phyloP scores from a whole-genome alignment of 2,113 vertebrate genomes.

The Suricata suricatta region DNA sequence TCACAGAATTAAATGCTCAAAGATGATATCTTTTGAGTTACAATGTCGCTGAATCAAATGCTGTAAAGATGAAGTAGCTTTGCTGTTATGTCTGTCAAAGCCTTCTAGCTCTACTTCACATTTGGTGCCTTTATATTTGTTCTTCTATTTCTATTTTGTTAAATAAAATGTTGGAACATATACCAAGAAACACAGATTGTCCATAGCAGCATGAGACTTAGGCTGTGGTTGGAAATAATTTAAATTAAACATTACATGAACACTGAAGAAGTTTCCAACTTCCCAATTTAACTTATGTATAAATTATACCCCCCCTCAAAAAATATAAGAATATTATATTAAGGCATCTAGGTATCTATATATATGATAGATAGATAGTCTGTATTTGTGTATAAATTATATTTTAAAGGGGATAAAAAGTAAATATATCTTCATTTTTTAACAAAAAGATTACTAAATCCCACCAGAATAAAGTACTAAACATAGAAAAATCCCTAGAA shows the following conservation, averaged over 20 bases:
- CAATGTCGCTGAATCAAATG: constrained; percentile 83
- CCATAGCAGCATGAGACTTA: constrained; percentile 81
- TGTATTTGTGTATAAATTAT: constrained; percentile 58
- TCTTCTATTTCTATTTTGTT: constrained; percentile 86
- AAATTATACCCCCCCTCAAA: constrained; percentile 71
- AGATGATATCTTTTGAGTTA: constrained; percentile 85
- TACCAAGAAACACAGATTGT: constrained; percentile 81
- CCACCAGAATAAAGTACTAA: constrained; percentile 43
- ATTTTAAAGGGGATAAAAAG: constrained; percentile 59
- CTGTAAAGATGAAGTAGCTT: constrained; percentile 83
- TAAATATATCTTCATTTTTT: constrained; percentile 70
- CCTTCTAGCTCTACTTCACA: constrained; percentile 86
- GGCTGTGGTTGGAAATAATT: constrained; percentile 79
- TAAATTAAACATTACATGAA: constrained; percentile 68
- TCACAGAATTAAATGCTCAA: constrained; percentile 84
- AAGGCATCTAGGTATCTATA: constrained; percentile 70
- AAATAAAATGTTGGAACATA: constrained; percentile 86
- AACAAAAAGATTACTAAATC: constrained; percentile 59
- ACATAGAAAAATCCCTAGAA: constrained; percentile 50
- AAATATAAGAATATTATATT: constrained; percentile 69
- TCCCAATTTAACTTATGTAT: constrained; percentile 81
- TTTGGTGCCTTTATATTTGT: constrained; percentile 87
- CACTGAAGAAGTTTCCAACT: constrained; percentile 77
- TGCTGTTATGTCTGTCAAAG: constrained; percentile 86
- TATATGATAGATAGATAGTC: constrained; percentile 46